Evolutionary conservation across 2,113 vertebrate species (phyloP).

Genomic region (Nestor notabilis): DNA sequence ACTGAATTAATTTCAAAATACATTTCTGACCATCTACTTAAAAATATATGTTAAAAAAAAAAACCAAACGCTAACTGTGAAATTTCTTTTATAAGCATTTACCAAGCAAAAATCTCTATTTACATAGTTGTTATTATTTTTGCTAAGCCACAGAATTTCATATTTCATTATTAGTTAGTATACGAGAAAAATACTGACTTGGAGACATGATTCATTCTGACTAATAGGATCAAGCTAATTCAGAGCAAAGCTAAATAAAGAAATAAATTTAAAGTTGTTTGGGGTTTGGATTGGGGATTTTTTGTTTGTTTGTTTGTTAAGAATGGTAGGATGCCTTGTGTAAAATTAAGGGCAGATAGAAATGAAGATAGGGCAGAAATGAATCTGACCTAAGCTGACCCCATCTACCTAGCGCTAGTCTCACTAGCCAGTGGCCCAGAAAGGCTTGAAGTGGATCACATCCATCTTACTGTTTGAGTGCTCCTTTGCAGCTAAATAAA

Average conservation of each 20-base stretch:
- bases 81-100: neutral
- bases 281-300: neutral
- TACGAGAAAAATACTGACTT: conserved; percentile 42
- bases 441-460: neutral
- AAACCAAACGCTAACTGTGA: accelerated
- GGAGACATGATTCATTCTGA: conserved; percentile 38
- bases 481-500: neutral
- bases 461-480: neutral
- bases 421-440: neutral
- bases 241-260: neutral
- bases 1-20: neutral
- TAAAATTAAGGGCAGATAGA: neutral
- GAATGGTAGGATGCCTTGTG: neutral
- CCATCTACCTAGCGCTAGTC: neutral
- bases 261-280: neutral
- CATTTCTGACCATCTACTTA: neutral
- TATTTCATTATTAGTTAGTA: conserved; percentile 6
- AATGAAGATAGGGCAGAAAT: neutral
- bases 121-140: conserved; percentile 1
- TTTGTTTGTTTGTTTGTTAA: neutral
- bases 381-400: neutral
- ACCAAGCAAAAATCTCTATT: neutral
- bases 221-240: neutral
- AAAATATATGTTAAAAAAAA: neutral
- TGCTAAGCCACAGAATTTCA: neutral